A percentile compares a stretch with the other conserved stretches of the same genome.
Conservation (phyloP, 2,888 invertebrate genomes). For the Philonicus albiceps region DNA sequence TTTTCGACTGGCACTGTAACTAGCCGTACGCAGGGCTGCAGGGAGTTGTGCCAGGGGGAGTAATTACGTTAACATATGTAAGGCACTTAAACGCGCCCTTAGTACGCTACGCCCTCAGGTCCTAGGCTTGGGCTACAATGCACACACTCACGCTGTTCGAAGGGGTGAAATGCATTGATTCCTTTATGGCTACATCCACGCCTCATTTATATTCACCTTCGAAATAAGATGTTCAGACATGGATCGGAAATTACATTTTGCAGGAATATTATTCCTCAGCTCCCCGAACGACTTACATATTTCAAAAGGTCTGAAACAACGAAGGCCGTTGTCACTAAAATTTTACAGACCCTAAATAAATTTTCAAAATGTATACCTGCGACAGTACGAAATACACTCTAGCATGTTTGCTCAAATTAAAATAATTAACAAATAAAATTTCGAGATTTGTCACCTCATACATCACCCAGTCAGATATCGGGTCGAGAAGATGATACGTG, state of each 20-base stretch:
- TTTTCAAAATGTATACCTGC: background rate
- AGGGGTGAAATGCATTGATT: constrained; percentile 44
- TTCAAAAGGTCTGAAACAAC: background rate
- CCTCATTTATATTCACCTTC: constrained; percentile 13
- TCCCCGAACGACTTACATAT: background rate
- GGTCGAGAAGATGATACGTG: background rate
- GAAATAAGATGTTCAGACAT: constrained; percentile 19
- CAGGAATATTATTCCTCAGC: background rate
- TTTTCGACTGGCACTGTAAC: constrained; percentile 39
- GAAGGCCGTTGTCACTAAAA: background rate
- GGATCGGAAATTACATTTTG: background rate
- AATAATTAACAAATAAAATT: constrained; percentile 39
- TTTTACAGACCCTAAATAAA: background rate
- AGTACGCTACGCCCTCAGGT: constrained; percentile 25
- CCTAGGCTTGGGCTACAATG: background rate
- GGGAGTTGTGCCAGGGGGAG: constrained; percentile 43
- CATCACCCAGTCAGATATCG: background rate
- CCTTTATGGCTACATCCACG: background rate
- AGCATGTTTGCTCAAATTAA: background rate
- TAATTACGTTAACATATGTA: constrained; percentile 50
- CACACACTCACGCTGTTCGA: constrained; percentile 4
- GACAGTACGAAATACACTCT: background rate
- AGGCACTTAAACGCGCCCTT: constrained; percentile 49
- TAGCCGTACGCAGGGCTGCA: constrained; percentile 40
- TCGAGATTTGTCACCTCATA: constrained; percentile 34